Evolutionary conservation across 2,113 vertebrate genomes (phyloP).

Genomic region (Poicephalus gulielmi): DNA sequence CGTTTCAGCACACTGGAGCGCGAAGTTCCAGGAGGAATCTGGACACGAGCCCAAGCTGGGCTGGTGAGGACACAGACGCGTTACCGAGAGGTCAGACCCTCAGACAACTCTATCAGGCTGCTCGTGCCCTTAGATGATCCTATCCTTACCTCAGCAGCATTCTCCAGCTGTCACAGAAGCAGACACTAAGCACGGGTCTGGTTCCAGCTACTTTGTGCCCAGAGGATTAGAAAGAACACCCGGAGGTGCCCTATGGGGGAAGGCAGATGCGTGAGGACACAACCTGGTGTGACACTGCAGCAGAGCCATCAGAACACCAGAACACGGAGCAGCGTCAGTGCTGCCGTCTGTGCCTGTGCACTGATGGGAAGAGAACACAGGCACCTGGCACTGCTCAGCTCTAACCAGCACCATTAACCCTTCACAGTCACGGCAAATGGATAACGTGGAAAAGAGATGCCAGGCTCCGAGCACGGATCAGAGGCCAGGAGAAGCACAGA

Average conservation of each 20-base stretch:
- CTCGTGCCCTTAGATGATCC: background rate
- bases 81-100: background rate
- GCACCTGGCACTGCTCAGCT: background rate
- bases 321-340: background rate
- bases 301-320: background rate
- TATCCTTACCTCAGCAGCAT: background rate
- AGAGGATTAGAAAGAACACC: rapidly evolving
- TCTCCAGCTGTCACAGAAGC: background rate
- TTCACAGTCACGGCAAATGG: rapidly evolving
- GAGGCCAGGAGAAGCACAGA: background rate
- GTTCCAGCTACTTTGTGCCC: background rate
- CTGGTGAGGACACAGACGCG: background rate
- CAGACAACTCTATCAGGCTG: background rate
- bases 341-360: rapidly evolving
- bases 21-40: background rate
- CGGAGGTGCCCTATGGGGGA: background rate
- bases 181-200: background rate
- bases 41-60: background rate
- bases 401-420: background rate
- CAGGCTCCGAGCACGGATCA: no score
- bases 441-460: background rate
- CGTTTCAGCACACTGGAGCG: background rate
- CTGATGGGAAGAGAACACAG: rapidly evolving
- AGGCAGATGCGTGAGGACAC: background rate
- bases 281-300: background rate